A percentile compares a stretch with the other conserved stretches of the same genome.
Conservation (phyloP, 2,797 vertebrate genomes). For the Chelidonichthys spinosus region DNA sequence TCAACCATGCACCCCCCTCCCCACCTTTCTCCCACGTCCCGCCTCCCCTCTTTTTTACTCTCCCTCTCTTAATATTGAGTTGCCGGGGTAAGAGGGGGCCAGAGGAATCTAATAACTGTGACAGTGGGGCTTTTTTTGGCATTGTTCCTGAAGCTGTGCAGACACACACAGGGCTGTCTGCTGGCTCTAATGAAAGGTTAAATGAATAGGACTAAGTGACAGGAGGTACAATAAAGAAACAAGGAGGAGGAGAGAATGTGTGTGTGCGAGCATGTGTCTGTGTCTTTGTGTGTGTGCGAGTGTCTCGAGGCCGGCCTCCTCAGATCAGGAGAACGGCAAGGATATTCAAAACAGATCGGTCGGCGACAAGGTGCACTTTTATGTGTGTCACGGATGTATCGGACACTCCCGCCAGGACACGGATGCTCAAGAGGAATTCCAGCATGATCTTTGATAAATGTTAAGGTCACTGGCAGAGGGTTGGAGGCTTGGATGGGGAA, state of each 20-base stretch:
- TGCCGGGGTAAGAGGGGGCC: conserved; percentile 91
- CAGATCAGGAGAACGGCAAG: conserved; percentile 88
- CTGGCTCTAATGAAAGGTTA: conserved; percentile 99
- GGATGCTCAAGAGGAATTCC: conserved; percentile 91
- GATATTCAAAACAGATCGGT: conserved; percentile 95
- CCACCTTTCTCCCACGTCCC: conserved; percentile 35
- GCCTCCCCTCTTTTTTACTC: conserved; percentile 80
- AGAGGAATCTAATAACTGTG: conserved; percentile 99
- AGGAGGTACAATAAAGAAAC: conserved; percentile 95
- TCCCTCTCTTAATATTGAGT: conserved; percentile 90
- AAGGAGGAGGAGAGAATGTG: conserved; percentile 71
- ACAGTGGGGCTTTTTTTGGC: conserved; percentile 94
- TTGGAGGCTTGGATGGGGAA: conserved; percentile 50
- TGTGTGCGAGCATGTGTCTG: conserved; percentile 65
- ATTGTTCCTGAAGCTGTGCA: conserved; percentile 87
- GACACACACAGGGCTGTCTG: conserved; percentile 89
- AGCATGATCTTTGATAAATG: conserved; percentile 91
- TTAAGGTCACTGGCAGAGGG: conserved; percentile 89
- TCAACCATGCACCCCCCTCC: conserved; percentile 59
- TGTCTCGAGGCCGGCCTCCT: conserved; percentile 84
- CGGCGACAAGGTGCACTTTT: conserved; percentile 78
- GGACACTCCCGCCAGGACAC: conserved; percentile 85
- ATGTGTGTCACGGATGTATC: conserved; percentile 84
- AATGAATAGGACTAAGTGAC: conserved; percentile 98
- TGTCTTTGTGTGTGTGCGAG: conserved; percentile 57